Evolutionary conservation across 37 sponge, comb jelly and placozoan species (phyloP).

Genomic region (Cliona cf. orientalis): DNA sequence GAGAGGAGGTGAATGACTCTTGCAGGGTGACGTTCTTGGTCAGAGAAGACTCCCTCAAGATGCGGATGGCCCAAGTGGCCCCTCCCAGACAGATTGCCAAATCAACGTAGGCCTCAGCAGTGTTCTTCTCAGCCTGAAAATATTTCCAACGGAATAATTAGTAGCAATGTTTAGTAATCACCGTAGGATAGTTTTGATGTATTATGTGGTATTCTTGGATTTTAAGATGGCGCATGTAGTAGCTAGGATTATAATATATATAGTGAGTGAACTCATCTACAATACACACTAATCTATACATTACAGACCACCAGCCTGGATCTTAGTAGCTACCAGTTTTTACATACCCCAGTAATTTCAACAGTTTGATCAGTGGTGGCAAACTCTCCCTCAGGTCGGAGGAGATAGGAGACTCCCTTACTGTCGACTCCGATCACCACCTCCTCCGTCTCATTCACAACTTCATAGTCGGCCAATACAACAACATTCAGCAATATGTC

Average conservation of each 20-base stretch:
- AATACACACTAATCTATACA: too few species aligned
- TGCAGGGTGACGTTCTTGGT: constrained; percentile 2
- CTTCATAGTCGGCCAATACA: constrained; percentile 23
- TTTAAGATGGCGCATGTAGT: too few species aligned
- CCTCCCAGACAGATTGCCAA: constrained; percentile 23
- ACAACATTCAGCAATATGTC: constrained; percentile 37
- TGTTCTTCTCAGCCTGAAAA: constrained; percentile 11
- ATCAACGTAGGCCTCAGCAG: constrained; percentile 26
- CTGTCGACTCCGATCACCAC: constrained; percentile 23
- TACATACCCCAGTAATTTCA: constrained; percentile 26
- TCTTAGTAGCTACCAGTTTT: not conserved
- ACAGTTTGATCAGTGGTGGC: not conserved
- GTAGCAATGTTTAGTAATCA: too few species aligned
- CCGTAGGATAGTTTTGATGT: too few species aligned
- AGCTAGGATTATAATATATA: too few species aligned
- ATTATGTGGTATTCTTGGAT: too few species aligned
- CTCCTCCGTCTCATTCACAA: not conserved
- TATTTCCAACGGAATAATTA: not conserved
- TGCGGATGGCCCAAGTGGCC: constrained; percentile 32
- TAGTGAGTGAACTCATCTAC: too few species aligned
- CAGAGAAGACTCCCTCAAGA: constrained; percentile 37
- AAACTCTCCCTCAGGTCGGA: constrained; percentile 27
- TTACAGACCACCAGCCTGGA: too few species aligned
- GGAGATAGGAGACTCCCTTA: constrained; percentile 4
- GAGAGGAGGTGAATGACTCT: constrained; percentile 39